These are phyloP conservation scores for Lydus trimaculatus DNA, from an alignment of 2,888 invertebrate species.

Conservation along the genomic window DNA sequence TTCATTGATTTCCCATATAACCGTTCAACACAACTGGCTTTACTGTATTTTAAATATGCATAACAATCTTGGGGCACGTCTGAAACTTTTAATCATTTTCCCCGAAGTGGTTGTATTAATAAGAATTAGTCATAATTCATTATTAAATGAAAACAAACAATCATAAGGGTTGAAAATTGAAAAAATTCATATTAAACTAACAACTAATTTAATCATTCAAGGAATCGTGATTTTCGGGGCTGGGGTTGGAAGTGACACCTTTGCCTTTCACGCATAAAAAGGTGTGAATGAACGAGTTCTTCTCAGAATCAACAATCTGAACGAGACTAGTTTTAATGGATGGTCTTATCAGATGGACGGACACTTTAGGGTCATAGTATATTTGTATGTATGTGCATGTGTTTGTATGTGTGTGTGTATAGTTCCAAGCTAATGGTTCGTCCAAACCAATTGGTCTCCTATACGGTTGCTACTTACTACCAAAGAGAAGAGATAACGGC, in stretches of 20 bases:
- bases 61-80: constrained; percentile 47
- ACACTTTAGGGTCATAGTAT: not conserved
- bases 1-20: constrained; percentile 8
- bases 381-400: not conserved
- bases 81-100: constrained; percentile 31
- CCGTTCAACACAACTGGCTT: constrained; percentile 37
- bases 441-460: constrained; percentile 50
- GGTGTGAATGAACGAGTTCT: constrained; percentile 6
- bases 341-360: not conserved
- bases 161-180: not conserved
- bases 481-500: constrained; percentile 30
- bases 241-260: not conserved
- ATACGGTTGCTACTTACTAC: constrained; percentile 11
- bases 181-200: not conserved
- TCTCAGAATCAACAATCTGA: not conserved
- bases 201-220: not conserved
- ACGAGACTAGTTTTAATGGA: constrained; percentile 9
- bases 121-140: not conserved
- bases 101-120: constrained; percentile 6
- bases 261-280: not conserved
- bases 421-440: constrained; percentile 45
- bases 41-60: constrained; percentile 45
- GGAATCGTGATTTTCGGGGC: not conserved
- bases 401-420: not conserved
- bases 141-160: not conserved